Base-by-base conservation (phyloP, 37 sponge, comb jelly and placozoan species). In the Beroe ovata region DNA sequence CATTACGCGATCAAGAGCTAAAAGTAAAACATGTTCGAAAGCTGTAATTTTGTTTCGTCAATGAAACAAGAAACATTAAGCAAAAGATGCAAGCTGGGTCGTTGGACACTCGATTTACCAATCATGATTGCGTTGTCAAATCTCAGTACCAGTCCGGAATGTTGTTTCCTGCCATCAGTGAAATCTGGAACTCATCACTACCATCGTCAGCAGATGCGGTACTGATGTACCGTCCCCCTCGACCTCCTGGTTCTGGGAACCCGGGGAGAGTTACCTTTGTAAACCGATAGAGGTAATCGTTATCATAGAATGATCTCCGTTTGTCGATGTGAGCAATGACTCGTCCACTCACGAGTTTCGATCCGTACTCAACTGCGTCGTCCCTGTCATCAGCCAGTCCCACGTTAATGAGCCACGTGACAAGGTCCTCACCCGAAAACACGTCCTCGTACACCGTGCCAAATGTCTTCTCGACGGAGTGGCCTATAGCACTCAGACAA, bases 281-380 rank as follows among this genome's bases (percentile, higher is more conserved):
- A 88, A 91, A 91, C 54, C 88, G 62, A 66, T 94, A 94, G 60
- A 93, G 92, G 58, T 93, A 94, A 23, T 28, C 0, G 0, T 61
- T 84, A 90, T 94, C 92, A 64, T 94, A 91, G 69, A 94, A 94
- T 40, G 93, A 91, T 72, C 93, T 93, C 89, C 93, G 92, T 0
- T 91, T 60, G 18, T 26, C 32, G 23, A 94, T 90, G 59, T 94
- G 95, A 6, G 63, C 72, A 21, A 94, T 59, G 60, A 93, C 90
- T 30, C 91, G 20, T 26, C 95, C 95, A 0, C 71, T 77, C 35
- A 95, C 64, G 38, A 95, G 92, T 0, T 89, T 90, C 6, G 92
- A 64, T 11, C 92, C 95, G 59, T 95, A 95, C 23, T 91, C 54
- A 0, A 91, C 90, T 6, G 77, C 95, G 0, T 91, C 95, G 71